Evolutionary conservation across 2,797 vertebrate genomes (phyloP), one percentile per base, ranked within the genome.

Genomic region (Oreochromis mossambicus): DNA sequence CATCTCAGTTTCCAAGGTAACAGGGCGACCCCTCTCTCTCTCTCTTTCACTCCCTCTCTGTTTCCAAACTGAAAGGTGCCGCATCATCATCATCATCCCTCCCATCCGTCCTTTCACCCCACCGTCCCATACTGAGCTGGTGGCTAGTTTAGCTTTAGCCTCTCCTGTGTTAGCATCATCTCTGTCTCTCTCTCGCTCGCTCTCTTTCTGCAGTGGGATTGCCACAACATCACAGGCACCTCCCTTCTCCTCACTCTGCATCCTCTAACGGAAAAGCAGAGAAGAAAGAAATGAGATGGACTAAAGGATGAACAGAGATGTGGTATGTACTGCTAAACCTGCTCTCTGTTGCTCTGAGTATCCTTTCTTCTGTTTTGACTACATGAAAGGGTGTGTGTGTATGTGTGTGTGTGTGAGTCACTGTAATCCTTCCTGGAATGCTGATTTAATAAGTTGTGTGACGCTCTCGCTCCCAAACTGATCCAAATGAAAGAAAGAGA

Each of bases 1-100:
- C 97, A 91, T 93, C 91, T 96, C 95, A 81, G 97, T 99, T 97
- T 96, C 98, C 96, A 97, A 94, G 95, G 98, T 96, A 98, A 99
- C 98, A 97, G 96, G 96, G 97, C 96, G 80, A 97, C 97, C 97
- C 85, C 68, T 5, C 61, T 43, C 75, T 51, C 87, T 24, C 80
- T 29, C 79, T n/a, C 80, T 68, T 70, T 54, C 48, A 17, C 80
- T 43, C 80, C 21, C 50, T 63, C 79, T 83, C 81, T 85, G 78
- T 87, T 83, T 88, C 89, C 79, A 70, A 7, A 24, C 86, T 83
- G 83, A 92, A 94, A 95, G 92, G 91, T 95, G 93, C 94, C 83
- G 93, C 91, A 95, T 95, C 94, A 95, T 94, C 93, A 84, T 52
- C 89, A 41, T 81, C 84, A 70, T 78, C 87, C 87, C 80, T 87